phyloP scores from a whole-genome alignment of 2,113 vertebrate genomes.

The Herpetotheres cachinnans region DNA sequence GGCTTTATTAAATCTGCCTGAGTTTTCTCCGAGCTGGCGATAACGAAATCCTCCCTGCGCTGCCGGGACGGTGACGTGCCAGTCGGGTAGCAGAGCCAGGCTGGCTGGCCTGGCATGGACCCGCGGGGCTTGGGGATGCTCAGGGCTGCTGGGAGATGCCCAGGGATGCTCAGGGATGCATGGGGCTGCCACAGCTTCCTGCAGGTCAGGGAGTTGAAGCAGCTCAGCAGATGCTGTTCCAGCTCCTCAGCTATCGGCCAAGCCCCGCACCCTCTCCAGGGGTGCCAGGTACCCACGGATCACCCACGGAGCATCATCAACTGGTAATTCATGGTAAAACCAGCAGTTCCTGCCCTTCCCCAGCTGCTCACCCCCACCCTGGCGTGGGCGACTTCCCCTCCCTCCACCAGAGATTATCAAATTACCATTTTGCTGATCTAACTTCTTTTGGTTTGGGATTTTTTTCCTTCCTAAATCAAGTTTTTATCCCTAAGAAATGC shows the following conservation, averaged over 20 bases:
- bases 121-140: background rate
- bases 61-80: background rate
- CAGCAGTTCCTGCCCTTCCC: background rate
- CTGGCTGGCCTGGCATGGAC: background rate
- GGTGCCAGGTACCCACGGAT: background rate
- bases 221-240: background rate
- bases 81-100: background rate
- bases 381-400: background rate
- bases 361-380: background rate
- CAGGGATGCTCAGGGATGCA: too few relatives aligned
- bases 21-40: background rate
- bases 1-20: constrained; percentile 44
- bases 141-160: background rate
- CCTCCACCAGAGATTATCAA: background rate
- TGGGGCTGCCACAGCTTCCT: background rate
- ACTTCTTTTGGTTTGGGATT: background rate
- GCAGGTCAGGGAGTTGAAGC: background rate
- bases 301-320: background rate
- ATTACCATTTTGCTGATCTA: constrained; percentile 20
- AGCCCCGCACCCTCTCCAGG: background rate
- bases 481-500: constrained; percentile 20
- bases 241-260: background rate
- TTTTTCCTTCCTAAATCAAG: background rate
- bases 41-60: background rate
- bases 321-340: background rate